These are phyloP conservation scores for Penaeus indicus DNA, from an alignment of 1,140 invertebrate genomes.

Conservation along the genomic window DNA sequence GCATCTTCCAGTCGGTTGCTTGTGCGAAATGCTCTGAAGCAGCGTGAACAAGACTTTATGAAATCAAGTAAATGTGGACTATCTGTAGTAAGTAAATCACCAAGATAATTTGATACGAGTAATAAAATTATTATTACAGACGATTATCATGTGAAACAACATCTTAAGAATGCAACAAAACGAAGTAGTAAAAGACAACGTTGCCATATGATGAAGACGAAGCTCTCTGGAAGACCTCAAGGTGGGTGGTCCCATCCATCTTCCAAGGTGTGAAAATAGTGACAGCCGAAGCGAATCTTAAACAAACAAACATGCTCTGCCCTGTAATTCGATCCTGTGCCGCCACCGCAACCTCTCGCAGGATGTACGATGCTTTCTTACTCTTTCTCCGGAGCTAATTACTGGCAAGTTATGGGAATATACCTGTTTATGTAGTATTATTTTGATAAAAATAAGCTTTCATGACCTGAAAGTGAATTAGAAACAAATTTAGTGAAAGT, in stretches of 20 bases:
- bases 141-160: neutral
- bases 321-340: slow-evolving; percentile 8
- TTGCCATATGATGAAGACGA: neutral
- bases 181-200: neutral
- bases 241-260: slow-evolving; percentile 31
- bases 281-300: slow-evolving; percentile 42
- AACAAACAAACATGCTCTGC: slow-evolving; percentile 2
- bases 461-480: too few relatives aligned
- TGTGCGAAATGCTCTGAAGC: too few relatives aligned
- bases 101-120: too few relatives aligned
- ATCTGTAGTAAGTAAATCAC: too few relatives aligned
- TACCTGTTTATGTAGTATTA: neutral
- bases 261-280: slow-evolving; percentile 37
- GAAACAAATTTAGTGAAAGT: too few relatives aligned
- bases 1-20: too few relatives aligned
- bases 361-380: neutral
- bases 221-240: neutral
- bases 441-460: too few relatives aligned
- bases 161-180: neutral
- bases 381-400: neutral
- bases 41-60: too few relatives aligned
- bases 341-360: slow-evolving; percentile 20
- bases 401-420: neutral
- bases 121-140: too few relatives aligned
- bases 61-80: too few relatives aligned